Evolutionary conservation across 2,113 vertebrate species (phyloP).

Genomic region (Clarias gariepinus): DNA sequence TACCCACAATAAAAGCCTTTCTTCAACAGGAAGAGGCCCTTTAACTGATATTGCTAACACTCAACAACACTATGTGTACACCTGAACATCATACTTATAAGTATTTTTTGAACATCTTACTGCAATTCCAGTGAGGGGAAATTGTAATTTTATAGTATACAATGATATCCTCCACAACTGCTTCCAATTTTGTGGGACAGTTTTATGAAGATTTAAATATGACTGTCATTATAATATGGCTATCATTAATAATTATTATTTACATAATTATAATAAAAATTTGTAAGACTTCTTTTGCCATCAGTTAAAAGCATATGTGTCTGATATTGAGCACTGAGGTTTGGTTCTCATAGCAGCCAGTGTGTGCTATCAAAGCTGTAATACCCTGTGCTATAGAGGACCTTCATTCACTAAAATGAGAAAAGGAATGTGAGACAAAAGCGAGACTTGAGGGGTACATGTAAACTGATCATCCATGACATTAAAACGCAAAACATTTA

Average conservation of each 20-base stretch:
- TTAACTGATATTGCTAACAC: neutral
- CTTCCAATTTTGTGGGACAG: neutral
- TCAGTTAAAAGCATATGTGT: neutral
- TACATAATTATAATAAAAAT: neutral
- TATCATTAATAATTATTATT: neutral
- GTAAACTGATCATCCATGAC: neutral
- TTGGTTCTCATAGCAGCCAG: constrained; percentile 67
- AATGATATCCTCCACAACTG: neutral
- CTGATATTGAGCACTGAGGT: constrained; percentile 35
- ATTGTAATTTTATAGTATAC: neutral
- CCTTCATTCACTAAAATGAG: constrained; percentile 72
- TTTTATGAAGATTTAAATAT: neutral
- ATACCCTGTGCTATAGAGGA: constrained; percentile 61
- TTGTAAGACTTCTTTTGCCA: neutral
- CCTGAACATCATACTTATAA: neutral
- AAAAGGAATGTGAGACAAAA: constrained; percentile 18
- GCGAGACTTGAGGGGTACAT: neutral
- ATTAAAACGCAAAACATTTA: no score
- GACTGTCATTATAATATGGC: neutral
- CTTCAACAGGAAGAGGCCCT: neutral
- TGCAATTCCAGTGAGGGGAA: neutral
- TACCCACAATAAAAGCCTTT: neutral
- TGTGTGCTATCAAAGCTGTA: constrained; percentile 68
- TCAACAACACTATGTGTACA: neutral
- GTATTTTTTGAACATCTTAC: neutral